Percentiles rank a stretch among this genome's conserved stretches.
phyloP scores from a whole-genome alignment of 2,113 vertebrate species.

The Gopherus flavomarginatus region DNA sequence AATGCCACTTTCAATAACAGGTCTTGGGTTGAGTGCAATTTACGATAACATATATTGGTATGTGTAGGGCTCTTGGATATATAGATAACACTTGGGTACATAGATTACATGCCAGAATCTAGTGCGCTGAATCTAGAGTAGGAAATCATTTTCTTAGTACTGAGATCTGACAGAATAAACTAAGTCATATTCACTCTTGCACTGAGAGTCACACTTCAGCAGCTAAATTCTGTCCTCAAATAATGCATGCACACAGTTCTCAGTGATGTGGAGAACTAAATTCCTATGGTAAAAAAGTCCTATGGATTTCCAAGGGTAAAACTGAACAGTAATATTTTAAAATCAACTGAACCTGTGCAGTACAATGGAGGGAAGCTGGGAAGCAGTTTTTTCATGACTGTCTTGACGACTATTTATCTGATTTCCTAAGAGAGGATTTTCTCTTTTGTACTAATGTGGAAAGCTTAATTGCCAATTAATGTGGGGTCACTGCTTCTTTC shows the following conservation, averaged over 20 bases:
- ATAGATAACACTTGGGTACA: neutral
- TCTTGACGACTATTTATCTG: neutral
- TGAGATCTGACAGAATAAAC: neutral
- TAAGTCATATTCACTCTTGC: rapidly evolving
- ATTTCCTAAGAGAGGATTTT: neutral
- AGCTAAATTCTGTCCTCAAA: neutral
- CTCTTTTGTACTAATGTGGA: neutral
- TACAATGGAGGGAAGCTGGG: neutral
- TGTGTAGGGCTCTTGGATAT: neutral
- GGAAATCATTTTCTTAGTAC: neutral
- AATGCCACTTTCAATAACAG: neutral
- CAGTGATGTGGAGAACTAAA: neutral
- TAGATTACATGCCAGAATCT: neutral
- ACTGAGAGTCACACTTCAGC: neutral
- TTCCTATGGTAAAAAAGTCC: neutral
- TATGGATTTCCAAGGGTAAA: neutral
- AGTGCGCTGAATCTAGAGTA: neutral
- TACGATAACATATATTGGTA: neutral
- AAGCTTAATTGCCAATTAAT: neutral
- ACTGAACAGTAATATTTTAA: neutral
- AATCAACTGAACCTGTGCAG: neutral
- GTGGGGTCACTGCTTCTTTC: neutral
- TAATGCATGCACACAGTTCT: neutral
- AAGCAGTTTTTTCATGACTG: neutral
- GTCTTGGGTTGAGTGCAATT: neutral